A percentile compares a stretch with the other conserved stretches of the same genome.
Evolutionary conservation across 2,113 vertebrate species (phyloP).

Genomic region (Hylia prasina): DNA sequence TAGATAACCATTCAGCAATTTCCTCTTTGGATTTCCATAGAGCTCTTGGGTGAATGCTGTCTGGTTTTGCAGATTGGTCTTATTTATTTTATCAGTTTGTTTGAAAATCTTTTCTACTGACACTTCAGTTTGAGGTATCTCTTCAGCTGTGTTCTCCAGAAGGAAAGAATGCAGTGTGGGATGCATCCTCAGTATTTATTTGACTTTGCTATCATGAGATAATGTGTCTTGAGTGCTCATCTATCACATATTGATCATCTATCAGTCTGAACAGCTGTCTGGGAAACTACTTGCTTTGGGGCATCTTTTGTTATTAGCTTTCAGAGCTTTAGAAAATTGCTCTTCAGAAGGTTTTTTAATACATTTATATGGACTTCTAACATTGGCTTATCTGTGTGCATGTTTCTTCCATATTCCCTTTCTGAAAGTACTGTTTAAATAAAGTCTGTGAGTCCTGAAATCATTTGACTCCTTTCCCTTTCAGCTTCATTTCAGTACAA

Average conservation of each 20-base stretch:
- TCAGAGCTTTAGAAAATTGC: background rate
- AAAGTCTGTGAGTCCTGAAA: background rate
- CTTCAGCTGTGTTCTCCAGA: background rate
- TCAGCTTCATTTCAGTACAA: background rate
- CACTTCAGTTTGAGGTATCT: background rate
- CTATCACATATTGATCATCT: background rate
- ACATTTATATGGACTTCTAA: background rate
- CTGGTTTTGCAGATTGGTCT: background rate
- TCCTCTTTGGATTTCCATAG: background rate
- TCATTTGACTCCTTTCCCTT: background rate
- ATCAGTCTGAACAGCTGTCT: background rate
- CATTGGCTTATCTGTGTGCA: background rate
- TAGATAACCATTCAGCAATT: background rate
- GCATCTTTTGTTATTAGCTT: background rate
- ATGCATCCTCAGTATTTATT: background rate
- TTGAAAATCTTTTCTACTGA: constrained; percentile 18
- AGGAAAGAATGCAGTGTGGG: background rate
- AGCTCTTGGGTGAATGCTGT: background rate
- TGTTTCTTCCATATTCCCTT: background rate
- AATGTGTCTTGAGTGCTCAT: background rate
- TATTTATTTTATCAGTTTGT: background rate
- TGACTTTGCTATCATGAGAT: background rate
- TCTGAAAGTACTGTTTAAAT: background rate
- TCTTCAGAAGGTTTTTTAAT: background rate
- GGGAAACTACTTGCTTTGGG: background rate